phyloP scores from a whole-genome alignment of 2,113 vertebrate genomes.

The Delphinus delphis region DNA sequence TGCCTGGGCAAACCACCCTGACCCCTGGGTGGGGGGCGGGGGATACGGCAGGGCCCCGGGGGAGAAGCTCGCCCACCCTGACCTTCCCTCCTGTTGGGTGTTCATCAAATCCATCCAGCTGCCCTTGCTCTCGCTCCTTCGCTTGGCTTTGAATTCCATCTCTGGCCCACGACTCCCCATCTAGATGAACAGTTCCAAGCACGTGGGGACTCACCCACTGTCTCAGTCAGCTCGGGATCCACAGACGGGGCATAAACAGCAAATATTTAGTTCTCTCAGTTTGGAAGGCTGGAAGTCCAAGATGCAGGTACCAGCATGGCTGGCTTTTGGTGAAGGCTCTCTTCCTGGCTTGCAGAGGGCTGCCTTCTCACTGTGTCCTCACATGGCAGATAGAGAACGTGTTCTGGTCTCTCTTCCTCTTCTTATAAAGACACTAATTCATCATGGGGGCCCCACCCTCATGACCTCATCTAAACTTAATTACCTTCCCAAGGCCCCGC shows the following conservation, averaged over 20 bases:
- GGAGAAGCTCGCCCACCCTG: not conserved
- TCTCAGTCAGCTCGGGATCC: not conserved
- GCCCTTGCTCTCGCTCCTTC: not conserved
- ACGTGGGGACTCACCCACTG: rapidly evolving
- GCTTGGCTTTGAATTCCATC: not conserved
- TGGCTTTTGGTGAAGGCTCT: rapidly evolving
- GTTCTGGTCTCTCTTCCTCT: not conserved
- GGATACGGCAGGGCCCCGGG: not conserved
- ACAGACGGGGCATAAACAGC: rapidly evolving
- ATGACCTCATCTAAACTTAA: not conserved
- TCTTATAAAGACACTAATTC: not conserved
- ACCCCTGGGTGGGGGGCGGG: rapidly evolving
- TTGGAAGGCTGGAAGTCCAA: not conserved
- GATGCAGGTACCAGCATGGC: not conserved
- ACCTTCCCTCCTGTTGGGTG: rapidly evolving
- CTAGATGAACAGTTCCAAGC: not conserved
- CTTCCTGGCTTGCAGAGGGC: not conserved
- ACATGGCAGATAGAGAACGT: rapidly evolving
- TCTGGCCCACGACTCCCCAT: rapidly evolving
- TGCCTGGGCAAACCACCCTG: not conserved
- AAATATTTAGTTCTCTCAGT: not conserved
- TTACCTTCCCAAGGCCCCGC: not conserved
- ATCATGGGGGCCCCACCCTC: not conserved
- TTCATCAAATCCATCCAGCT: rapidly evolving
- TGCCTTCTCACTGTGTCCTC: not conserved